Evolutionary conservation across 2,113 vertebrate genomes (phyloP).

Genomic region (Tyrannus savana): DNA sequence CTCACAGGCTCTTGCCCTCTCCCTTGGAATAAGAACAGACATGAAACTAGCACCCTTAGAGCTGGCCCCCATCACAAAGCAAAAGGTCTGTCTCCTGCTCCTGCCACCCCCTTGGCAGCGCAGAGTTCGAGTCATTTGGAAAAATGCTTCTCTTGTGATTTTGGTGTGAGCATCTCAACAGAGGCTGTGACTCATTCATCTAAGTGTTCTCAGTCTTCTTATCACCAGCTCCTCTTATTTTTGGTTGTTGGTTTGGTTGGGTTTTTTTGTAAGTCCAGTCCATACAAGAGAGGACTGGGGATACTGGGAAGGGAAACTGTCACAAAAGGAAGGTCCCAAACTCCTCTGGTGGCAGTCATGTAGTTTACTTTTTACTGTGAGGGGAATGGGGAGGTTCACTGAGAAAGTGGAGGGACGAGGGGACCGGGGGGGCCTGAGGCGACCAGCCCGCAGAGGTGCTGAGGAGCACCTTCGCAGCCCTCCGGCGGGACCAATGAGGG

Average conservation of each 20-base stretch:
- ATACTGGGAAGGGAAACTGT: not conserved
- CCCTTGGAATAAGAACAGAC: not conserved
- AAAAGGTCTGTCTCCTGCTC: not conserved
- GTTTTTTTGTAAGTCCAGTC: not conserved
- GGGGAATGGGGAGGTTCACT: not conserved
- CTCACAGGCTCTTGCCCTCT: not conserved
- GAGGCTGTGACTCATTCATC: conserved; percentile 23
- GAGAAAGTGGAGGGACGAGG: rapidly evolving
- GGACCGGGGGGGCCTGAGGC: too few species aligned
- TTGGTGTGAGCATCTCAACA: not conserved
- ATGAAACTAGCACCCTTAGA: not conserved
- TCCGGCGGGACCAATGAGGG: not conserved
- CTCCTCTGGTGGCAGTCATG: not conserved
- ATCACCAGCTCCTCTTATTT: not conserved
- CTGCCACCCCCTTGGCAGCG: not conserved
- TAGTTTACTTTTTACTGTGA: not conserved
- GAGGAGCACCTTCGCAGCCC: not conserved
- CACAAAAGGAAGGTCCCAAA: not conserved
- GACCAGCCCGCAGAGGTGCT: not conserved
- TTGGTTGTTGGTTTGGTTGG: not conserved
- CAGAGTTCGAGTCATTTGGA: conserved; percentile 44
- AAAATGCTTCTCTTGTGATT: conserved; percentile 51
- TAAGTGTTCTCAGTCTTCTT: not conserved
- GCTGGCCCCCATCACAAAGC: not conserved
- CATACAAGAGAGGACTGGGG: not conserved